Evolutionary conservation across 2,113 vertebrate species (phyloP).

Genomic region (Gambusia holbrooki): DNA sequence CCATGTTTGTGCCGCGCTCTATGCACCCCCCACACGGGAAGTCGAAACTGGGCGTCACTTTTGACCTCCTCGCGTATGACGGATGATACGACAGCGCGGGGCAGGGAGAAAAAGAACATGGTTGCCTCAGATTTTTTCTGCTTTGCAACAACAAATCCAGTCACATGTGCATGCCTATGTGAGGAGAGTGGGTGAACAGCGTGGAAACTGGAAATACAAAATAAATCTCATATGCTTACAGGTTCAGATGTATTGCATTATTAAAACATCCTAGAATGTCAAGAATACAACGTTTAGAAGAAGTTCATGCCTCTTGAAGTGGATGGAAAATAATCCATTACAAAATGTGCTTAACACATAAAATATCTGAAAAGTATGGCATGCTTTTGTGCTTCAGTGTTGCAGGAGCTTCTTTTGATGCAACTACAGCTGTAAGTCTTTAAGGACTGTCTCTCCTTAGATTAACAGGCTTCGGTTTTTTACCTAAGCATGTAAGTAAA

Average conservation of each 20-base stretch:
- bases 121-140: not conserved
- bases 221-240: not conserved
- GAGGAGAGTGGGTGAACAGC: not conserved
- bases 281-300: not conserved
- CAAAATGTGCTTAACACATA: not conserved
- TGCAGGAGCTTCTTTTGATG: not conserved
- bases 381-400: not conserved
- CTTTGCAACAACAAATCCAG: conserved; percentile 3
- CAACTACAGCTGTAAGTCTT: not conserved
- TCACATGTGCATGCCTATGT: not conserved
- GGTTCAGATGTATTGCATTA: not conserved
- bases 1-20: not conserved
- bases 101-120: not conserved
- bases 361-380: not conserved
- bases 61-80: not conserved
- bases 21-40: not conserved
- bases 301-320: not conserved
- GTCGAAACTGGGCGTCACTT: not conserved
- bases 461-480: not conserved
- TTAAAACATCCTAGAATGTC: not conserved
- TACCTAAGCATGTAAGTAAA: not conserved
- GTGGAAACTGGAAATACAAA: not conserved
- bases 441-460: too few relatives aligned
- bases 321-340: not conserved
- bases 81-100: not conserved